These are phyloP conservation scores for Ctena decussata DNA, from an alignment of 2,888 invertebrate species.

Conservation along the genomic window DNA sequence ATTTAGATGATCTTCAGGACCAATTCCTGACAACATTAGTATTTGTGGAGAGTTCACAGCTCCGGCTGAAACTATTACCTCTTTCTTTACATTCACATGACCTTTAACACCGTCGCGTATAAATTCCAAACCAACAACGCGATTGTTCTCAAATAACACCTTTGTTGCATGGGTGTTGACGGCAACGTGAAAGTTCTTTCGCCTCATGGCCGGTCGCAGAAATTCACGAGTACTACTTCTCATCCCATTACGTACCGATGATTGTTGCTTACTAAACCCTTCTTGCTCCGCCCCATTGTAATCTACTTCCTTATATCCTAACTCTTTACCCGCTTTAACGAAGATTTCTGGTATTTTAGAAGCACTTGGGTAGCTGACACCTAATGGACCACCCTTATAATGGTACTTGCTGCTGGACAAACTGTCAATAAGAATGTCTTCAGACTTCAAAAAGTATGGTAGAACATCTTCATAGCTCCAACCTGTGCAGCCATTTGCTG, in stretches of 20 bases:
- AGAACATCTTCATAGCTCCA: constrained; percentile 59
- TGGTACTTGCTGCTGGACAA: constrained; percentile 43
- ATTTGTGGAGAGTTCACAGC: constrained; percentile 85
- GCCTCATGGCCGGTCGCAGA: constrained; percentile 75
- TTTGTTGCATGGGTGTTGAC: constrained; percentile 71
- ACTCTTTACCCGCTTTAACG: constrained; percentile 48
- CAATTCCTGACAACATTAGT: constrained; percentile 86
- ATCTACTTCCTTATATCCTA: constrained; percentile 54
- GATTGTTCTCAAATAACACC: constrained; percentile 66
- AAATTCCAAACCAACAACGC: constrained; percentile 76
- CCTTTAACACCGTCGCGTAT: constrained; percentile 58
- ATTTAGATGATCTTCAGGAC: constrained; percentile 84
- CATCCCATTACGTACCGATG: constrained; percentile 67
- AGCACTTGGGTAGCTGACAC: constrained; percentile 87
- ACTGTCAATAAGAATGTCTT: constrained; percentile 39
- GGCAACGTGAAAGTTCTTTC: constrained; percentile 77
- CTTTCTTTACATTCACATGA: constrained; percentile 70
- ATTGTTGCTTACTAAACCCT: constrained; percentile 45
- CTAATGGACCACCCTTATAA: constrained; percentile 44
- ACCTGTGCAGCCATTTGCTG: constrained; percentile 39
- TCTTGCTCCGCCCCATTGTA: constrained; percentile 50
- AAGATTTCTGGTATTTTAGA: constrained; percentile 18
- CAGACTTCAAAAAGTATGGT: constrained; percentile 60
- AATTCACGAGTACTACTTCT: constrained; percentile 83
- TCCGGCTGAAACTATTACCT: constrained; percentile 85